Base-by-base conservation (phyloP, 2,797 vertebrate species). In the Rhinogobio ventralis region DNA sequence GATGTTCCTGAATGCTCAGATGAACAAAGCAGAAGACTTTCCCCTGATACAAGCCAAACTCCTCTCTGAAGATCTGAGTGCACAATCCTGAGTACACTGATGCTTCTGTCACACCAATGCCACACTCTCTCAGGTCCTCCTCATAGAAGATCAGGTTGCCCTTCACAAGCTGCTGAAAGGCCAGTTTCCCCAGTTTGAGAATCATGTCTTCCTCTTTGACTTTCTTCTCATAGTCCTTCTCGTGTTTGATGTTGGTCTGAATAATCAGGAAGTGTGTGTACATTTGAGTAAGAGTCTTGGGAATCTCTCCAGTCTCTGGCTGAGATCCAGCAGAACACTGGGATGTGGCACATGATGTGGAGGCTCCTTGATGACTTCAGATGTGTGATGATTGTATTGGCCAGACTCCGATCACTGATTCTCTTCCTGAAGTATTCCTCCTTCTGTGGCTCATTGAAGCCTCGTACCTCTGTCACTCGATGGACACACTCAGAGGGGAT, bases 241-340 rank as follows among this genome's bases (percentile, higher is more conserved):
- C 19, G 7, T 60, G 53, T 11, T 15, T 80, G 17, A 80, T 71
- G 19, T 64, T 79, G 33, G 39, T 85, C 57, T 85, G 77, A 72
- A 77, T 23, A 17, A 84, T 69, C 36, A 83, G 45, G 60, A 77
- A 84, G 33, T 84, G 64, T 30, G 82, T 84, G 60, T 64, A 79
- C 77, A 79, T 66, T 8, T 79, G 77, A 64, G 77, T 79, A 15
- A 79, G 39, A 64, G 77, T 76, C 45, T 67, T 83, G 57, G 81
- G 81, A 33, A 75, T n/a, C 42, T 66, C 13, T 46, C 1, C 33
- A 42, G 15, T 55, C 25, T 76, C 30, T 39, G 53, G 75, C 55
- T 78, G 75, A 78, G 33, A 83, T 83, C 82, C 82, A 83, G 82
- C 82, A 83, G 82, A 83, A 83, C 5, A 83, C 82, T 33, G 82